Evolutionary conservation across 2,797 vertebrate genomes (phyloP), one percentile per base, ranked within the genome.

Genomic region (Pangasius macronema): DNA sequence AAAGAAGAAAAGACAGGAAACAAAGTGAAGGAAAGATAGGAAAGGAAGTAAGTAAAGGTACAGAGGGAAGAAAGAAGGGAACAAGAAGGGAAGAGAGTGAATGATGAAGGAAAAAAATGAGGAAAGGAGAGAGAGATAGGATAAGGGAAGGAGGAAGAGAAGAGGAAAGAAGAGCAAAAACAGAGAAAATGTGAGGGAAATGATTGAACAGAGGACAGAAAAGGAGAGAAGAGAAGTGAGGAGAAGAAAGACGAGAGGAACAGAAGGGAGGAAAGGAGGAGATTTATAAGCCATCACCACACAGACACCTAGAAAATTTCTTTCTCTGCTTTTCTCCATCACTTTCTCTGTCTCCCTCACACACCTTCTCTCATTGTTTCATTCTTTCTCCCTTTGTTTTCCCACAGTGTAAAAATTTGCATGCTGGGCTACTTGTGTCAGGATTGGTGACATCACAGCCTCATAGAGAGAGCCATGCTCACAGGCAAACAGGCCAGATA

Each of bases 401-500:
- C 27, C 24, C 24, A 63, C 7, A 63, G 2, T 63, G 27, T 27
- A 10, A 63, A 63, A 27, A n/a, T 63, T 63, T 63, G 61, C 61
- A 63, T n/a, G 61, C 27, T n/a, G 61, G 61, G 61, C 51, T 79
- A 79, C 18, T 55, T 61, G 22, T 81, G 79, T 61, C 57, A 63
- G 79, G 39, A 81, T 59, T 36, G 7, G 30, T 79, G 51, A 55
- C 76, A 79, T 55, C 51, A 53, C 75, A 79, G 51, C 76, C 5
- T 33, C 76, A 79, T 18, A 79, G n/a, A 51, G 2, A 55, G 30
- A 30, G 11, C 42, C 18, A 86, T 86, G 79, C 67, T 59, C 5
- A 80, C 33, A 86, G 18, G 39, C 77, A 86, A 86, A 86, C 70
- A 86, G 53, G 67, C 53, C 77, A 82, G 77, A 82, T 80, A 80